Conservation (phyloP, 1,140 invertebrate genomes). For the Thaumatotibia leucotreta region DNA sequence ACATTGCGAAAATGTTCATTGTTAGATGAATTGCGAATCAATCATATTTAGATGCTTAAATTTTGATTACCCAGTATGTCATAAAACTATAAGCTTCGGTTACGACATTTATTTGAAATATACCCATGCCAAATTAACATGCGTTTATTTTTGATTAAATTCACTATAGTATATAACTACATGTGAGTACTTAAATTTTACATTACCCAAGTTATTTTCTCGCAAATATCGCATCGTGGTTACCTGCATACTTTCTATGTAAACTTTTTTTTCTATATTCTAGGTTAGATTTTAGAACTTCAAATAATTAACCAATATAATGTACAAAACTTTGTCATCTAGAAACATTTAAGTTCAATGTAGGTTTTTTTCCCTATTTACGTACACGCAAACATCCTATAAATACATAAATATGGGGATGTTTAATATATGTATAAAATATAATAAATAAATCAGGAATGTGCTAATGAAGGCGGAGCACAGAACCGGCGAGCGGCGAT, state of each 20-base stretch:
- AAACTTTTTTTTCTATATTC: too few relatives aligned
- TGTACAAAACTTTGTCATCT: too few relatives aligned
- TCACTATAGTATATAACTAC: too few relatives aligned
- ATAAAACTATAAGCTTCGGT: not conserved
- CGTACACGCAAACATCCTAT: not conserved
- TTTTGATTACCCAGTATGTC: not conserved
- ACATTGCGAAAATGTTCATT: constrained; percentile 35
- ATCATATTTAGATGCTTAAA: constrained; percentile 9
- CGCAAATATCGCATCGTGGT: too few relatives aligned
- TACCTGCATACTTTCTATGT: too few relatives aligned
- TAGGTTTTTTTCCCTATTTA: too few relatives aligned
- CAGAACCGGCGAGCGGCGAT: constrained; percentile 26
- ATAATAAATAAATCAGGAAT: constrained; percentile 73
- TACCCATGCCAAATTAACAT: not conserved
- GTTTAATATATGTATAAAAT: constrained; percentile 23
- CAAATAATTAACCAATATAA: too few relatives aligned
- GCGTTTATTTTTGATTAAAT: not conserved
- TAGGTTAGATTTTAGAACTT: too few relatives aligned
- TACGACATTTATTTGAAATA: not conserved
- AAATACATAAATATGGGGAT: not conserved
- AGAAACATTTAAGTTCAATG: too few relatives aligned
- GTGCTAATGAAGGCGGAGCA: constrained; percentile 62
- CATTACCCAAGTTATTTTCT: too few relatives aligned
- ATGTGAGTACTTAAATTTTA: too few relatives aligned
- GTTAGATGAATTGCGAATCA: constrained; percentile 16